Evolutionary conservation across 2,888 invertebrate species (phyloP), one percentile per base, ranked within the genome.

Genomic region (Acleris cristana): DNA sequence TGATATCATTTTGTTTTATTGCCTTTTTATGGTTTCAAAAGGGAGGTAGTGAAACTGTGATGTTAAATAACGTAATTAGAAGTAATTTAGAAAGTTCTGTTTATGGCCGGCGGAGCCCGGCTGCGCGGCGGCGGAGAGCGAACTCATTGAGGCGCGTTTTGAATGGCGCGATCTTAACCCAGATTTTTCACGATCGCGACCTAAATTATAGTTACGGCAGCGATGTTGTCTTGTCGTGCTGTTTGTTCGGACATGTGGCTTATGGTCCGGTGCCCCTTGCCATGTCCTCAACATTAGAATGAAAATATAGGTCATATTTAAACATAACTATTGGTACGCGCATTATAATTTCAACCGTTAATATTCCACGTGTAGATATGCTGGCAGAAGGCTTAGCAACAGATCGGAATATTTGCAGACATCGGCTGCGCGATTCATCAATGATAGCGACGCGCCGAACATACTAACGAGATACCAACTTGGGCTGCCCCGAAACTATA

Each of bases 111-210:
- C 49, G 48, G 55, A 51, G 52, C 51, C 30, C 51, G 34, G 23
- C 58, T 21, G 30, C 34, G 64, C 55, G 40, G 40, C 40, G 40
- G 40, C 40, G 40, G 54, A 62, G 69, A 68, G 72, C 67, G 70
- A 73, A 72, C 77, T 80, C 79, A 82, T 79, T 82, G 77, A 79
- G 77, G 76, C 71, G 68, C 73, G 73, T 71, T 73, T 75, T 80
- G 74, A 80, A 81, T 82, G 79, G 77, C 76, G 75, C 81, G 85
- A 83, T 85, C 81, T 84, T 85, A 84, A 85, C 84, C 84, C 73
- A 86, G 78, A 77, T 79, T 76, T 79, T 74, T 72, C 72, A 71
- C 72, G 73, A 74, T 74, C 76, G 76, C 76, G 70, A 70, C 69
- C 70, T 67, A 71, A 68, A 75, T 65, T 58, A 21, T 40, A 34